Percentiles rank a stretch among this genome's conserved stretches.
Evolutionary conservation across 2,113 vertebrate genomes (phyloP).

Genomic region (Oreocharis arfaki): DNA sequence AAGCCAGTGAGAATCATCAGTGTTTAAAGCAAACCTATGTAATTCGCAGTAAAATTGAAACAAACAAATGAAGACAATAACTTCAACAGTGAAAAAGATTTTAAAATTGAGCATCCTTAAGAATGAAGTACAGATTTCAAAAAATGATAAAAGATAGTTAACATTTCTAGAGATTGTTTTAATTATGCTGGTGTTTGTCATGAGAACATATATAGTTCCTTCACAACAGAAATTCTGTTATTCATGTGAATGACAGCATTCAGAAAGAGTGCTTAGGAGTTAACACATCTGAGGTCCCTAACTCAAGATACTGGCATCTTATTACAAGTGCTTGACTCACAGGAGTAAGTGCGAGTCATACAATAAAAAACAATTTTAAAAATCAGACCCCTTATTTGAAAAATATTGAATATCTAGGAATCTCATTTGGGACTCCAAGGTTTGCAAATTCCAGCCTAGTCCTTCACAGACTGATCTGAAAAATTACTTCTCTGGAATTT

Average conservation of each 20-base stretch:
- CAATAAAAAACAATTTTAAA: not conserved
- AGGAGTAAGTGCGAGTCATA: not conserved
- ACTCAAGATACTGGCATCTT: not conserved
- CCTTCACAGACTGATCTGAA: not conserved
- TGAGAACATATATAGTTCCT: not conserved
- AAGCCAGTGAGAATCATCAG: not conserved
- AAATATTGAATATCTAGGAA: not conserved
- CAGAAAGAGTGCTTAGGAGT: not conserved
- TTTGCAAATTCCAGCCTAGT: not conserved
- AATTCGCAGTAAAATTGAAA: not conserved
- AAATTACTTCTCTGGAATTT: not conserved
- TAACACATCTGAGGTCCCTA: not conserved
- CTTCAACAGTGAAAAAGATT: not conserved
- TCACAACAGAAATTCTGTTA: not conserved
- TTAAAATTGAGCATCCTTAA: not conserved
- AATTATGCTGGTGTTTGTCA: not conserved
- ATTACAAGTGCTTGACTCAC: not conserved
- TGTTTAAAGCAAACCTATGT: not conserved
- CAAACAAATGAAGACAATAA: not conserved
- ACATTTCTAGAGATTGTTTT: not conserved
- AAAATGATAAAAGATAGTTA: not conserved
- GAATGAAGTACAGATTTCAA: not conserved
- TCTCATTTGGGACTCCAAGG: not conserved
- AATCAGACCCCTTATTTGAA: not conserved
- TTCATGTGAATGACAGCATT: not conserved